A percentile compares a stretch with the other conserved stretches of the same genome.
Conservation (phyloP, 2,888 invertebrate genomes). For the Esperia sulphurella region DNA sequence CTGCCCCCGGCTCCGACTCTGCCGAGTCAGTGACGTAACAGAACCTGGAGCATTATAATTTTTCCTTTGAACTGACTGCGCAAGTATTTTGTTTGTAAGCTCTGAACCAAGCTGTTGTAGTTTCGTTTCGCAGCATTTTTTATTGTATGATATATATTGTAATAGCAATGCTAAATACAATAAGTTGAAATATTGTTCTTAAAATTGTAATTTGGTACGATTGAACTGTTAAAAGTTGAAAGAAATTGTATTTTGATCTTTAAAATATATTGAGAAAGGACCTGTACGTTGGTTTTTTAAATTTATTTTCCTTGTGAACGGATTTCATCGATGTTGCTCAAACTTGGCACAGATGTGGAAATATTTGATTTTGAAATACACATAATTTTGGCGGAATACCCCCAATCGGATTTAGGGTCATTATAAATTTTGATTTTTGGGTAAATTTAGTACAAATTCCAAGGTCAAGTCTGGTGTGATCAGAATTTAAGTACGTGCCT, state of each 20-base stretch:
- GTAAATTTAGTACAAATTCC: no score
- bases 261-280: conserved; percentile 70
- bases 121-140: conserved; percentile 50
- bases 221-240: conserved; percentile 72
- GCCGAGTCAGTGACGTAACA: neutral
- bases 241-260: conserved; percentile 76
- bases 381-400: no score
- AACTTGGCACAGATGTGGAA: no score
- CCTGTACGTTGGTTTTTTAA: conserved; percentile 2
- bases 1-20: neutral
- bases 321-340: no score
- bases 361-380: no score
- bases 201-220: conserved; percentile 71
- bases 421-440: no score
- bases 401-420: no score
- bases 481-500: no score
- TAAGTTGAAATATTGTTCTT: conserved; percentile 39
- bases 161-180: conserved; percentile 29
- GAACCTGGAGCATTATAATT: conserved; percentile 45
- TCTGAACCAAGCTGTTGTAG: conserved; percentile 59
- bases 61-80: conserved; percentile 17
- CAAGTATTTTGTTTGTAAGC: conserved; percentile 21
- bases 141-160: conserved; percentile 55
- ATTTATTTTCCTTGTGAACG: no score
- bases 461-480: no score